Percentiles rank a stretch among this genome's conserved stretches.
These are phyloP conservation scores for Actinemys pallida DNA, from an alignment of 2,113 vertebrate species.

Conservation along the genomic window DNA sequence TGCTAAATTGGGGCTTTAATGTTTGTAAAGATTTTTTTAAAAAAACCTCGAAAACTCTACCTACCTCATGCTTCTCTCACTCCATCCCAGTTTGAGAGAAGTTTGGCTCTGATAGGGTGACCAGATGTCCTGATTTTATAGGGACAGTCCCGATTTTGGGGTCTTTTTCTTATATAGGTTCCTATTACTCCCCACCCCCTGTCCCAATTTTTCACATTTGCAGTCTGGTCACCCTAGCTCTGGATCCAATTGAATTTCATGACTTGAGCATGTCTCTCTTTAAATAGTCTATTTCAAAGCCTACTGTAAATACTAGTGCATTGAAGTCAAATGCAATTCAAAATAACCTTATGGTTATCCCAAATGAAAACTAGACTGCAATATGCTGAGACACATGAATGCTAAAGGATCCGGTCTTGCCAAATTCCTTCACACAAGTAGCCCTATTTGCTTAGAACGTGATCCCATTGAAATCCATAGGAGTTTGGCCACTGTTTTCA, in stretches of 20 bases:
- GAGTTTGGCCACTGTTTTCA: not conserved
- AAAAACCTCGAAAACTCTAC: not conserved
- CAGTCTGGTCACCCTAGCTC: not conserved
- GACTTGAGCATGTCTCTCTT: not conserved
- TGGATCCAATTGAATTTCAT: not conserved
- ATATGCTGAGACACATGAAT: not conserved
- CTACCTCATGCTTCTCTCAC: not conserved
- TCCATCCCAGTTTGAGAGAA: not conserved
- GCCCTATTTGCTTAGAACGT: not conserved
- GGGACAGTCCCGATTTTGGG: no score
- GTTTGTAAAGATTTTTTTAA: not conserved
- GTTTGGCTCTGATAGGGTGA: not conserved
- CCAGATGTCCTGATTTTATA: no score
- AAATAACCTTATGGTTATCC: not conserved
- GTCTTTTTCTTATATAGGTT: no score
- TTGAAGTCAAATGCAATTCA: not conserved
- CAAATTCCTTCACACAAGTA: not conserved
- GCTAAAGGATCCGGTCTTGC: not conserved
- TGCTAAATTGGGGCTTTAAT: not conserved
- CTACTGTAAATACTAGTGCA: not conserved
- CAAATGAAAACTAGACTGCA: rapidly evolving
- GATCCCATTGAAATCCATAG: rapidly evolving
- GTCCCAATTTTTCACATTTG: no score
- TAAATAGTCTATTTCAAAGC: not conserved
- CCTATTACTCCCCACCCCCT: no score